Evolutionary conservation across 1,140 invertebrate genomes (phyloP), one percentile per base, ranked within the genome.

Genomic region (Cecropterus lyciades): DNA sequence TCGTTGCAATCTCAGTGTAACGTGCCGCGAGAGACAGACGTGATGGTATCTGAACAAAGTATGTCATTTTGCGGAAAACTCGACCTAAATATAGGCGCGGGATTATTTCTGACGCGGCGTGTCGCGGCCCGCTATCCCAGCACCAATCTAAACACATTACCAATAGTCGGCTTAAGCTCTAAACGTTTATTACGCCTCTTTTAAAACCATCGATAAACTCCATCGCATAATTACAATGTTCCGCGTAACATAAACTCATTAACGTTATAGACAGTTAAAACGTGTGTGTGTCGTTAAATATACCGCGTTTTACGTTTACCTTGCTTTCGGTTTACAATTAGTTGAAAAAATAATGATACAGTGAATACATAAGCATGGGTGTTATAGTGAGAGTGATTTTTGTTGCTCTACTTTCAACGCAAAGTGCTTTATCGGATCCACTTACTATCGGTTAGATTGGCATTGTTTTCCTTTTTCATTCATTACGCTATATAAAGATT

Each of bases 61-160:
- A 73, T 89, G 86, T 91, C 88, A 80, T 87, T 88, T 87, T 84
- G 77, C 76, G 77, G 81, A 88, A 91, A 87, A 81, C 82, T 77
- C 70, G 74, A 77, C 77, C 85, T 89, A 89, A 83, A 89, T 88
- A 80, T 89, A 89, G 85, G 55, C 49, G 62, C 70, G 69, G 79
- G 86, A 89, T 89, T 91, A 91, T 91, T 91, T 89, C 76, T 75
- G 87, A 80, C 73, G 69, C 70, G 60, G 45, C 73, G 75, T 85
- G 85, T 85, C 85, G 83, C 85, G 74, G n/a, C 65, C 72, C 67
- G 79, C 75, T 73, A 75, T 79, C 72, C 70, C 72, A 66, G 75
- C 77, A 64, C 75, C 78, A 82, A 86, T 82, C 86, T 73, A 85
- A 84, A 86, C 82, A 87, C 75, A 83, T 84, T 80, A 85, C 79